A percentile compares a stretch with the other conserved stretches of the same genome.
Evolutionary conservation across 2,797 vertebrate species (phyloP).

Genomic region (Bucorvus abyssinicus): DNA sequence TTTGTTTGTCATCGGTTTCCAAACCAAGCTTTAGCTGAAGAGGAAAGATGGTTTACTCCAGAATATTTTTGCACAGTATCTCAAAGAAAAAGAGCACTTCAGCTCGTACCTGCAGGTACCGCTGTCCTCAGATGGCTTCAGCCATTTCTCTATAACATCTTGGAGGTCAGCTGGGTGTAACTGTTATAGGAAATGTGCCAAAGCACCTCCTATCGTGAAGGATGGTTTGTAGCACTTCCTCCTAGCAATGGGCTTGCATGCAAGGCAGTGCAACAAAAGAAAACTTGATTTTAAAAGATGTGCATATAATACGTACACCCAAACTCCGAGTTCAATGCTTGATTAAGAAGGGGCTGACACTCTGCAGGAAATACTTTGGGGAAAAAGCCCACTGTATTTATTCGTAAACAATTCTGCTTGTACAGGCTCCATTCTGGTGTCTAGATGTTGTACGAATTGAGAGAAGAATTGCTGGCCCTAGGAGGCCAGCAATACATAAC

Average conservation of each 20-base stretch:
- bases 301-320: fast-evolving
- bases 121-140: background rate
- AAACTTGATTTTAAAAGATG: background rate
- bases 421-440: background rate
- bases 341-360: background rate
- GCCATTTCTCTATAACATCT: background rate
- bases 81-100: background rate
- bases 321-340: background rate
- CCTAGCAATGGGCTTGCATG: background rate
- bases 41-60: background rate
- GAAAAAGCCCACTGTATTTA: fast-evolving
- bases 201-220: background rate
- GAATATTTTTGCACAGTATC: background rate
- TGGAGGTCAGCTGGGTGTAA: background rate
- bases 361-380: background rate
- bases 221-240: background rate
- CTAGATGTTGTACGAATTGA: background rate
- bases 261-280: background rate
- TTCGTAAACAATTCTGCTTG: background rate
- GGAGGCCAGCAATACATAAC: background rate
- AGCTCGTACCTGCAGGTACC: background rate
- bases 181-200: background rate
- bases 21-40: background rate
- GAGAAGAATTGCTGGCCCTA: background rate
- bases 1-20: background rate